Evolutionary conservation across 2,797 vertebrate genomes (phyloP).

Genomic region (Streptopelia turtur): DNA sequence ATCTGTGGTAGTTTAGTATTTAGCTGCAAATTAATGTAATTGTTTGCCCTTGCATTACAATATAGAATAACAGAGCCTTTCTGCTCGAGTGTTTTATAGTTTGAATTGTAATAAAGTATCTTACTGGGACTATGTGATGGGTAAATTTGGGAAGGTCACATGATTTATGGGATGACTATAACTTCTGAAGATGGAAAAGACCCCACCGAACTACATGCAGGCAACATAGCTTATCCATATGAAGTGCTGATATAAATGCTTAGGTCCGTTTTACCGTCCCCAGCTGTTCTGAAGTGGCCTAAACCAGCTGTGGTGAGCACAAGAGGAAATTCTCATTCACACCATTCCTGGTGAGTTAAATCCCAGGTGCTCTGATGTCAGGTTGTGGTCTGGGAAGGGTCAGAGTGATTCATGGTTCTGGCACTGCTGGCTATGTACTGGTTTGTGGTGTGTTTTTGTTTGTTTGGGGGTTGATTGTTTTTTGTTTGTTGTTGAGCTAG

Average conservation of each 20-base stretch:
- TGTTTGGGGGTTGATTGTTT: neutral
- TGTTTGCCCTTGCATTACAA: neutral
- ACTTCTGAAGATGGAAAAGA: neutral
- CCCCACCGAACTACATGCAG: neutral
- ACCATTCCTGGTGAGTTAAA: neutral
- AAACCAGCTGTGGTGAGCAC: neutral
- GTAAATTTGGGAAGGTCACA: neutral
- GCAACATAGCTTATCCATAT: neutral
- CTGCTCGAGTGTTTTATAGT: neutral
- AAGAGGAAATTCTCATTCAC: neutral
- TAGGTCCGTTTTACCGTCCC: neutral
- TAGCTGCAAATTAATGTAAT: neutral
- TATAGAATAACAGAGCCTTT: neutral
- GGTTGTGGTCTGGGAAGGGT: neutral
- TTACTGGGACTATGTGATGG: neutral
- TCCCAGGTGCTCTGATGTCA: neutral
- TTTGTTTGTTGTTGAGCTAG: no score
- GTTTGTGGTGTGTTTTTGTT: no score
- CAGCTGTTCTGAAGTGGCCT: neutral
- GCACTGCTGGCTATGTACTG: neutral
- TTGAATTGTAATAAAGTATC: neutral
- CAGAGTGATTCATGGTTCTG: neutral
- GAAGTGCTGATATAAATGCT: neutral
- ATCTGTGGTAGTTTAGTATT: neutral
- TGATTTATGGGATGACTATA: rapidly evolving